A percentile compares a stretch with the other conserved stretches of the same genome.
phyloP scores from a whole-genome alignment of 92 coral and sea anemone species.

The Desmophyllum pertusum region DNA sequence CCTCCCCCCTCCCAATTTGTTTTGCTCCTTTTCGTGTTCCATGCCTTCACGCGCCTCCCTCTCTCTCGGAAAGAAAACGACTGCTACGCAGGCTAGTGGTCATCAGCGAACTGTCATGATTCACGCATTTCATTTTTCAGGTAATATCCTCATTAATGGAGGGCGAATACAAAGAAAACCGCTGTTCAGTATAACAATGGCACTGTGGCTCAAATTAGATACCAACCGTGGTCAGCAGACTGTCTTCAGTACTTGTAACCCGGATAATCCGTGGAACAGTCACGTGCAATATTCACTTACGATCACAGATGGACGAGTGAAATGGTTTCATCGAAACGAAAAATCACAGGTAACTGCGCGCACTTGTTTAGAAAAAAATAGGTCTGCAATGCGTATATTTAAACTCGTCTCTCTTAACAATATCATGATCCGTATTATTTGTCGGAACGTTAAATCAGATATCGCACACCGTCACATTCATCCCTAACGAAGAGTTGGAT shows the following conservation, averaged over 20 bases:
- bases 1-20: no score
- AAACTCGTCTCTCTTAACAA: no score
- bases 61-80: no score
- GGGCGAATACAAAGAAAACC: constrained; percentile 74
- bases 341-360: constrained; percentile 63
- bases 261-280: constrained; percentile 75
- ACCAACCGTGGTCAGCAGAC: constrained; percentile 91
- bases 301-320: constrained; percentile 81
- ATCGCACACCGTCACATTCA: no score
- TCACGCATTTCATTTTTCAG: constrained; percentile 40
- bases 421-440: no score
- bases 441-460: no score
- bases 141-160: constrained; percentile 79
- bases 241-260: constrained; percentile 88
- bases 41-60: no score
- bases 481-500: no score
- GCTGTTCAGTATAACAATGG: constrained; percentile 78
- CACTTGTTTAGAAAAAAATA: neutral
- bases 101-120: neutral
- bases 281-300: constrained; percentile 79
- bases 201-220: constrained; percentile 87
- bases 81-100: neutral
- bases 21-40: no score
- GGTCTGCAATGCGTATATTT: neutral
- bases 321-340: constrained; percentile 94